A percentile compares a stretch with the other conserved stretches of the same genome.
These are phyloP conservation scores for Solenodon paradoxus DNA, from an alignment of 2,113 vertebrate genomes.

Conservation along the genomic window DNA sequence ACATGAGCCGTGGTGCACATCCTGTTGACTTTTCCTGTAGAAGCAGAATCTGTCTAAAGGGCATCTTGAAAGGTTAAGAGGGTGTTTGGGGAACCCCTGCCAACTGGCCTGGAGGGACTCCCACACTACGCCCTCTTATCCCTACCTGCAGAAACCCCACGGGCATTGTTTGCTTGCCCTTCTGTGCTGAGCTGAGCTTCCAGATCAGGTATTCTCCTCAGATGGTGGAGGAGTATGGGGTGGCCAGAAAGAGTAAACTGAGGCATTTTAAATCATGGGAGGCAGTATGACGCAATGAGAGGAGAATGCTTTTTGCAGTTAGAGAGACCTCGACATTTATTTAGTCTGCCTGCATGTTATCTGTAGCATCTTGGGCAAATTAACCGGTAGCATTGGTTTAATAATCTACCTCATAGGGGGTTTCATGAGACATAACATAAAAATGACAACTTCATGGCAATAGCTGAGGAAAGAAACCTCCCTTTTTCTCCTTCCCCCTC, in stretches of 20 bases:
- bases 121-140: not conserved
- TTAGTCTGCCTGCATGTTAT: not conserved
- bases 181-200: not conserved
- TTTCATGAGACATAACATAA: not conserved
- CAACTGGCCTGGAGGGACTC: not conserved
- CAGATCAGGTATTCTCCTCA: not conserved
- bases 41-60: not conserved
- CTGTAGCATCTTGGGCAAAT: not conserved
- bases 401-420: not conserved
- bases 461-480: not conserved
- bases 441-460: not conserved
- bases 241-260: not conserved
- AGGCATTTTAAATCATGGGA: not conserved
- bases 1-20: not conserved
- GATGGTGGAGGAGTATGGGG: not conserved
- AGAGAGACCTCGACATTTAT: not conserved
- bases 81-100: not conserved
- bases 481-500: not conserved
- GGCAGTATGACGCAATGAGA: not conserved
- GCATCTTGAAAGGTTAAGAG: not conserved
- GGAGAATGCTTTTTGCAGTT: not conserved
- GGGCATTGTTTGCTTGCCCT: not conserved
- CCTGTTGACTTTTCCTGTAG: constrained; percentile 37
- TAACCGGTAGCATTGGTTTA: not conserved
- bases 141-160: not conserved